Base-by-base conservation (phyloP, 2,113 vertebrate genomes). In the Morphnarchus princeps region DNA sequence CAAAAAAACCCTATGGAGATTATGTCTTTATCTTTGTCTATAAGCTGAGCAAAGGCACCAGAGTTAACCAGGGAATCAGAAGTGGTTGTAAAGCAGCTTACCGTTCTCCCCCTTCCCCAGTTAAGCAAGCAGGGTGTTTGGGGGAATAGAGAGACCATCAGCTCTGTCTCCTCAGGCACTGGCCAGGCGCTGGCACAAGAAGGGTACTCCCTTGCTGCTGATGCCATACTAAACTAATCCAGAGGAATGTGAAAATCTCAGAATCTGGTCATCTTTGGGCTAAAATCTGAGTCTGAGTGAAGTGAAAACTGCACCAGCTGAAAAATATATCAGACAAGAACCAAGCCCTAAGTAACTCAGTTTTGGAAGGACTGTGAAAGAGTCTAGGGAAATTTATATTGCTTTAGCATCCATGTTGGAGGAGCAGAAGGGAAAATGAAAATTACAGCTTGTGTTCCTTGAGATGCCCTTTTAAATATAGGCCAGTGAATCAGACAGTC, bases 341-440 rank as follows among this genome's bases (percentile, higher is more conserved):
- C 24, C 40, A 65, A 84, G 45, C 32, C 31, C 29, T 77, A 49
- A 24, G 43, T 63, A 91, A 72, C 11, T 76, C 47, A 36, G 2
- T 82, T 94, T 93, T 93, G 87, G 70, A 90, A 73, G 52, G 54
- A 66, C 70, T 91, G 42, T 49, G 92, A 92, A 89, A 74, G 36
- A 78, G 65, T 63, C 86, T 69, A 67, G 61, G 47, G 61, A 93
- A 92, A 88, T 63, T 74, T 78, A 55, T 89, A 71, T 13, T 84
- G 38, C 25, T 92, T 86, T 93, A 92, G 43, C 72, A 89, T 96
- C 63, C 67, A 78, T 59, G 13, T n/a, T 77, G 47, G 82, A 92
- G 45, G 32, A 92, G 40, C 43, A 89, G 54, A 16, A 90, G 57
- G 63, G 32, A 90, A 92, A 94, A 90, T 59, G 4, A 86, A 93